phyloP scores from a whole-genome alignment of 2,797 vertebrate species.

The Spinus pinus region DNA sequence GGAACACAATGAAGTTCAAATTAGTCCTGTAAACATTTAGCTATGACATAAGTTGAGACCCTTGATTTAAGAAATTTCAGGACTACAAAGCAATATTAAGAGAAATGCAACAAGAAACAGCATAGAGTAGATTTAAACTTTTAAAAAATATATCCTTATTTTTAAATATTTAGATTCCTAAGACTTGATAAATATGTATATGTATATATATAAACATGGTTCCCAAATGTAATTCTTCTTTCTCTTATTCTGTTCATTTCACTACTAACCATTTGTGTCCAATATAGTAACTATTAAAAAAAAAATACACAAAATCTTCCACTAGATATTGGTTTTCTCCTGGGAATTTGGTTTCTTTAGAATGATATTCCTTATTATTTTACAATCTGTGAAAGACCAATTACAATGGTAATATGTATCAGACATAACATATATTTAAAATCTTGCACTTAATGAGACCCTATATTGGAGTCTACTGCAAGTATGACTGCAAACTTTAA shows the following conservation, averaged over 20 bases:
- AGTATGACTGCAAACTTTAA: background rate
- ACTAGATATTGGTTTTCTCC: background rate
- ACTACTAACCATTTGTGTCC: background rate
- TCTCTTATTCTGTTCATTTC: background rate
- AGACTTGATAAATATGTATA: background rate
- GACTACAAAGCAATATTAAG: background rate
- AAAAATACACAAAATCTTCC: background rate
- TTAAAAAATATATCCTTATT: background rate
- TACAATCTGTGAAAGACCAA: background rate
- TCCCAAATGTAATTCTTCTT: background rate
- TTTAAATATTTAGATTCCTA: background rate
- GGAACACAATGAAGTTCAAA: background rate
- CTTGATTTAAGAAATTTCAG: background rate
- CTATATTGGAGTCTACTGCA: background rate
- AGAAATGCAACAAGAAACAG: background rate
- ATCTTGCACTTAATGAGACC: background rate
- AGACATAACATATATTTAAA: background rate
- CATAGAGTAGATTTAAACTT: accelerated
- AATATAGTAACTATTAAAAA: background rate
- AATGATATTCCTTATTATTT: background rate
- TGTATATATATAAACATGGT: background rate
- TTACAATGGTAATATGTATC: background rate
- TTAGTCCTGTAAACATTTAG: background rate
- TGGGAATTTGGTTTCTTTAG: background rate
- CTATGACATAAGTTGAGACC: background rate